phyloP scores from a whole-genome alignment of 2,113 vertebrate species.

The human region DNA sequence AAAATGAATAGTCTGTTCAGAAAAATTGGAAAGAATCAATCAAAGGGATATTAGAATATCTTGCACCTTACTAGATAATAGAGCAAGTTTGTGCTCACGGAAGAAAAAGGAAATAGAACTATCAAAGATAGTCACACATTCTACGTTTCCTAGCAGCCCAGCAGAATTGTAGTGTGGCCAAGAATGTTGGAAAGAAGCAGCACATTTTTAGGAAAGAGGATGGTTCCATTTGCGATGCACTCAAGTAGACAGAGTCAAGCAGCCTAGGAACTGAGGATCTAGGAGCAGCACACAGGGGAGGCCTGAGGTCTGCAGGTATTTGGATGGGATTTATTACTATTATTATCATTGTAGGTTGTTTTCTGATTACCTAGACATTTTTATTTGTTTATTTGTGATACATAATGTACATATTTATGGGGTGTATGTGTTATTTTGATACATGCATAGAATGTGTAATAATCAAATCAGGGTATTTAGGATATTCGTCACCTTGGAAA shows the following conservation, averaged over 20 bases:
- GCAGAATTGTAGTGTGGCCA: background rate
- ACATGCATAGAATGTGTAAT: background rate
- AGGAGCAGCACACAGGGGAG: too few species aligned
- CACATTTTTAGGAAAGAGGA: too few species aligned
- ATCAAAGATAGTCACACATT: rapidly evolving
- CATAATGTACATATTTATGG: background rate
- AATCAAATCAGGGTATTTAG: background rate
- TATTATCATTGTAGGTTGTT: background rate
- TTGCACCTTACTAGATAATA: rapidly evolving
- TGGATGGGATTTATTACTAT: too few species aligned
- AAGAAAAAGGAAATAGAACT: background rate
- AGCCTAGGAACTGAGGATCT: rapidly evolving
- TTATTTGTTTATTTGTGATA: background rate
- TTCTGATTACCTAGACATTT: background rate
- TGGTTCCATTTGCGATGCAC: rapidly evolving
- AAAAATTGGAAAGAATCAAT: background rate
- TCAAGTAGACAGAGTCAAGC: background rate
- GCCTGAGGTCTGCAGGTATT: rapidly evolving
- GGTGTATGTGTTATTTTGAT: background rate
- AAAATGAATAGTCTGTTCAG: background rate
- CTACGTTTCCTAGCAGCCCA: rapidly evolving
- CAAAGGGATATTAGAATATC: background rate
- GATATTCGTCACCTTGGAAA: background rate
- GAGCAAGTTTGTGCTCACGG: background rate
- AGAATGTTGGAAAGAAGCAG: background rate